Evolutionary conservation across 2,113 vertebrate genomes (phyloP), one percentile per base, ranked within the genome.

Genomic region (Grantiella picta): DNA sequence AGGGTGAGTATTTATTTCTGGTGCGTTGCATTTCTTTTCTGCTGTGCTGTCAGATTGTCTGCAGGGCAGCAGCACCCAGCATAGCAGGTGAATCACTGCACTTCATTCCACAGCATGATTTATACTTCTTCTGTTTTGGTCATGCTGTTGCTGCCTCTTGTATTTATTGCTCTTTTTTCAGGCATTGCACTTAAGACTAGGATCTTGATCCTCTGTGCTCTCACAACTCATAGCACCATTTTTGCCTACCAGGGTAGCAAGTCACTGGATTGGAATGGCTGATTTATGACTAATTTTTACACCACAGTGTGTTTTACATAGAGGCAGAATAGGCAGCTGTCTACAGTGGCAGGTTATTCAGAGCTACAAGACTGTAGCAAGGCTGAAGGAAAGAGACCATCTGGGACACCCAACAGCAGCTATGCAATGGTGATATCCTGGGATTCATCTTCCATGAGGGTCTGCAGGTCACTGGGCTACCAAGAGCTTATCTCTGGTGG

Each of bases 1-100:
- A 89, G 86, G 83, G 72, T 22, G 59, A 95, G 77, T 94, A 97
- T 97, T 96, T 97, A 96, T 97, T 96, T 90, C 91, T 90, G 38
- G 71, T 80, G 89, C 75, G 73, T 92, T 92, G 80, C 94, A 68
- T 92, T 96, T 85, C 94, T 96, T 96, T 96, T 96, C 92, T 94
- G 94, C 94, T 91, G 90, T 65, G 85, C 83, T 97, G 92, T 94
- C 93, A 95, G 89, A 92, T 90, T 94, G 85, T 94, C 95, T 94
- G 66, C 91, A 95, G 92, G 73, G 82, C 89, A 95, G 79, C 80
- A 92, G 73, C 77, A 96, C 82, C 82, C 64, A 18, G 53, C 42
- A 4, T 82, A 93, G 89, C 24, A 94, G 88, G 90, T 95, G 94
- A 97, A 96, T 96, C 96, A 93, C 91, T 90, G 89, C 70, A 68